Conservation (phyloP, 1,140 invertebrate genomes). For the Caerostris extrusa region DNA sequence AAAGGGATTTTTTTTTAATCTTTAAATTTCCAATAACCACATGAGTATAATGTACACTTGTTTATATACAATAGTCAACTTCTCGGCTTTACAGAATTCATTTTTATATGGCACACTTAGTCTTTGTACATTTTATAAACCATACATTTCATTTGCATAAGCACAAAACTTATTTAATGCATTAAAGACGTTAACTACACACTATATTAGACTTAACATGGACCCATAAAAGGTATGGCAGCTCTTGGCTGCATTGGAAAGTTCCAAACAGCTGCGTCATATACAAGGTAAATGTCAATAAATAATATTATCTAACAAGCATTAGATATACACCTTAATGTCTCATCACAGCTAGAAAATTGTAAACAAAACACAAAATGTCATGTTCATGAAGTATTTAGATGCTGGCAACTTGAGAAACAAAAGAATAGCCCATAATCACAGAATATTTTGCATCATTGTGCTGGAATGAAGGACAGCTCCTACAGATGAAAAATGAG, state of each 20-base stretch:
- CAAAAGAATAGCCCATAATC: conserved; percentile 60
- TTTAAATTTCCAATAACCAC: conserved; percentile 21
- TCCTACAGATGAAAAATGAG: conserved; percentile 41
- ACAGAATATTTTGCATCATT: conserved; percentile 71
- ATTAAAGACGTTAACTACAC: background rate
- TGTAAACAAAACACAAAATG: conserved; percentile 58
- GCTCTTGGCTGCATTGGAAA: conserved; percentile 65
- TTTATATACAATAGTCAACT: conserved; percentile 26
- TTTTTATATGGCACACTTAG: conserved; percentile 65
- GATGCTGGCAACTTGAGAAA: conserved; percentile 52
- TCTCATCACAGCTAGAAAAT: conserved; percentile 75
- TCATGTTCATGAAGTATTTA: conserved; percentile 44
- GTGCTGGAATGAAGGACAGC: conserved; percentile 68
- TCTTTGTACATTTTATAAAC: conserved; percentile 42
- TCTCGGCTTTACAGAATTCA: conserved; percentile 23
- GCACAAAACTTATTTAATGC: conserved; percentile 29
- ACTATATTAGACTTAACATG: conserved; percentile 47
- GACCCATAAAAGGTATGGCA: conserved; percentile 62
- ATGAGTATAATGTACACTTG: conserved; percentile 29
- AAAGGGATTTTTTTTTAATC: conserved; percentile 15
- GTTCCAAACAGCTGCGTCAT: conserved; percentile 63
- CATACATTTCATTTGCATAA: conserved; percentile 31
- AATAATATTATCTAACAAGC: conserved; percentile 60
- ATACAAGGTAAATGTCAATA: conserved; percentile 23
- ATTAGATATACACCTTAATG: conserved; percentile 39